Evolutionary conservation across 2,113 vertebrate species (phyloP).

Genomic region (Apaloderma vittatum): DNA sequence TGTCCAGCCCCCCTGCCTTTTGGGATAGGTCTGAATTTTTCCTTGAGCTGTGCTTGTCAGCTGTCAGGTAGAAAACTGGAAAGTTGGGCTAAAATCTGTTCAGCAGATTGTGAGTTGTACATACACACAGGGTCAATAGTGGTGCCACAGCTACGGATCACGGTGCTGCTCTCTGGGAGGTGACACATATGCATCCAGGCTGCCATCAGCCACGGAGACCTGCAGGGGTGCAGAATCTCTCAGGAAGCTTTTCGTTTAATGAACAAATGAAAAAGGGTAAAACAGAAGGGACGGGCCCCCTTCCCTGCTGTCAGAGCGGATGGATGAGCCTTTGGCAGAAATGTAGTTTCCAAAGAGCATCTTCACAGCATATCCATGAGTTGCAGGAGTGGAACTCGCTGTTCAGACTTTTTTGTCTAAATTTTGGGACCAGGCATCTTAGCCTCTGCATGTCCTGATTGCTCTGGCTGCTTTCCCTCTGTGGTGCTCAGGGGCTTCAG

Average conservation of each 20-base stretch:
- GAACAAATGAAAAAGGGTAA: background rate
- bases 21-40: background rate
- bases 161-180: background rate
- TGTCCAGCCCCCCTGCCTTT: no score
- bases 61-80: background rate
- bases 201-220: background rate
- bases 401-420: background rate
- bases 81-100: background rate
- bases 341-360: background rate
- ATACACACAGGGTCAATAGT: accelerated
- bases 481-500: background rate
- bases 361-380: background rate
- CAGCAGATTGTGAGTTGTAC: accelerated
- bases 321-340: background rate
- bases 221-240: background rate
- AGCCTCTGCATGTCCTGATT: background rate
- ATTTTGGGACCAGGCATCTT: background rate
- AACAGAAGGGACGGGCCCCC: background rate
- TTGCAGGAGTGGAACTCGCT: background rate
- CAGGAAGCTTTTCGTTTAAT: background rate
- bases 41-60: background rate
- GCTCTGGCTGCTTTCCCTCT: background rate
- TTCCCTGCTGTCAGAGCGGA: background rate
- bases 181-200: background rate
- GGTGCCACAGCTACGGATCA: background rate